Evolutionary conservation across 2,113 vertebrate species (phyloP).

Genomic region (Vanacampus margaritifer): DNA sequence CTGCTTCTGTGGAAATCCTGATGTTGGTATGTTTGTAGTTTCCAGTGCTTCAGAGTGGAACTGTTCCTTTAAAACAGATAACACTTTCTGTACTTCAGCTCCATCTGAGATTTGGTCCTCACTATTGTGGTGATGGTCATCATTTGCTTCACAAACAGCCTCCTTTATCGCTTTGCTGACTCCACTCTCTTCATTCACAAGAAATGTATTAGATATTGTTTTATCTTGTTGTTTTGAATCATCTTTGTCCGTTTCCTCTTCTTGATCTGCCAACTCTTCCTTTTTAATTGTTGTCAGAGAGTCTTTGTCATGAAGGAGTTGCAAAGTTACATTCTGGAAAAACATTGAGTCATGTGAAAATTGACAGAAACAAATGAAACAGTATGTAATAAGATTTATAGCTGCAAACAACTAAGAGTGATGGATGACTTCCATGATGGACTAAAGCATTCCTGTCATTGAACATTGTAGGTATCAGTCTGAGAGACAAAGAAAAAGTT

Average conservation of each 20-base stretch:
- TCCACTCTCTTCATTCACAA: constrained; percentile 30
- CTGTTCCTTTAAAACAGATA: constrained; percentile 3
- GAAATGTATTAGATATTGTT: not conserved
- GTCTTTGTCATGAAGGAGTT: constrained; percentile 73
- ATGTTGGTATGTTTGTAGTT: not conserved
- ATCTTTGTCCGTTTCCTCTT: constrained; percentile 34
- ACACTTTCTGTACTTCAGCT: not conserved
- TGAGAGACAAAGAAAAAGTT: no score
- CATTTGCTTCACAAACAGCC: not conserved
- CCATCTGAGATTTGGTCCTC: constrained; percentile 28
- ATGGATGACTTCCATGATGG: no score
- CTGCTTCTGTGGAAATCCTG: constrained; percentile 1
- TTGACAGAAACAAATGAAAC: not conserved
- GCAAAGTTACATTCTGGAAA: constrained; percentile 84
- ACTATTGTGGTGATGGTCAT: not conserved
- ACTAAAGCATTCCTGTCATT: no score
- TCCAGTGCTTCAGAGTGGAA: not conserved
- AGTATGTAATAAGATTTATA: not conserved
- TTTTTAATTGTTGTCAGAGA: constrained; percentile 32
- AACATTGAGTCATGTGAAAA: not conserved
- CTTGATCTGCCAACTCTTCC: constrained; percentile 44
- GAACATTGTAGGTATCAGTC: no score
- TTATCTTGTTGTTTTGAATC: constrained; percentile 8
- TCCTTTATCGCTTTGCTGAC: constrained; percentile 16
- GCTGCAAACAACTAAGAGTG: not conserved